These are phyloP conservation scores for Bombus waltoni DNA, from an alignment of 1,140 invertebrate species.

Conservation along the genomic window DNA sequence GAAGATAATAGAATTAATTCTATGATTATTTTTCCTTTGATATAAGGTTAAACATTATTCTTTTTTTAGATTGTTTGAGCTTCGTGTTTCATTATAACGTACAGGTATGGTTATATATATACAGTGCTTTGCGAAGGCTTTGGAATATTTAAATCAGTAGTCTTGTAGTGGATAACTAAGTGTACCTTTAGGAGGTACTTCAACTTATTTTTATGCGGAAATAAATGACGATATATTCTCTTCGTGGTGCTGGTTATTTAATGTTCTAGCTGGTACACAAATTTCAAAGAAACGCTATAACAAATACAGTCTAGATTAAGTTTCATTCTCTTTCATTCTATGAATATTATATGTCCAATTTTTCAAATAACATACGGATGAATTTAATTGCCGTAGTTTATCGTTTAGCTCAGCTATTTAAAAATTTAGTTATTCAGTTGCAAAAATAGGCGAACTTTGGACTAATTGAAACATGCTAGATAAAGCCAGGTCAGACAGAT, in stretches of 20 bases:
- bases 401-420: too few relatives aligned
- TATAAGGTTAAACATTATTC: background rate
- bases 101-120: background rate
- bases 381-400: too few relatives aligned
- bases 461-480: constrained; percentile 44
- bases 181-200: background rate
- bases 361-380: too few relatives aligned
- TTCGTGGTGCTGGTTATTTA: background rate
- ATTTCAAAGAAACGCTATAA: background rate
- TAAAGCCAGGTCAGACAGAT: constrained; percentile 22
- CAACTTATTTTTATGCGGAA: background rate
- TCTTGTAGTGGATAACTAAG: background rate
- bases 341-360: too few relatives aligned
- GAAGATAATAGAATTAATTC: too few relatives aligned
- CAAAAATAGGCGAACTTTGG: background rate
- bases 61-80: background rate
- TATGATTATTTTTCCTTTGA: background rate
- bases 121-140: background rate
- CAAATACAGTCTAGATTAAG: background rate
- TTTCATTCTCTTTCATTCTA: background rate
- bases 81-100: background rate
- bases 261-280: background rate
- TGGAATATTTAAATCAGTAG: background rate
- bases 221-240: background rate
- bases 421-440: too few relatives aligned